phyloP scores from a whole-genome alignment of 2,797 vertebrate species.

The Chaetophractus vellerosus region DNA sequence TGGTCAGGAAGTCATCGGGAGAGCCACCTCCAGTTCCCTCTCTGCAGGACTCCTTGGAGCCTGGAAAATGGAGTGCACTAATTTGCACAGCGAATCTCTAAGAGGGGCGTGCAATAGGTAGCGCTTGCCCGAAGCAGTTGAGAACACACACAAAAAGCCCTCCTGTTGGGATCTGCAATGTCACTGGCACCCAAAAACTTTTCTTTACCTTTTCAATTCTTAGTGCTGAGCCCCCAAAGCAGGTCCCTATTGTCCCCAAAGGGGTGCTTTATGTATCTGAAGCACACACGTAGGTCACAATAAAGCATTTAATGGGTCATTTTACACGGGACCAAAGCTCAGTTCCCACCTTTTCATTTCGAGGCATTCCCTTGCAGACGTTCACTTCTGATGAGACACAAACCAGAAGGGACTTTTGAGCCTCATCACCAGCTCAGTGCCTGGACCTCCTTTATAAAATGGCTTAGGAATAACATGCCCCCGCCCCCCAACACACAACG shows the following conservation, averaged over 20 bases:
- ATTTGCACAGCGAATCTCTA: neutral
- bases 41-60: neutral
- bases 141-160: neutral
- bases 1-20: neutral
- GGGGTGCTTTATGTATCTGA: neutral
- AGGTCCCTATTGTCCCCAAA: neutral
- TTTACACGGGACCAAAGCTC: neutral
- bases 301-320: neutral
- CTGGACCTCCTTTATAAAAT: constrained; percentile 23
- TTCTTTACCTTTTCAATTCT: neutral
- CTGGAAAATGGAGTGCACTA: neutral
- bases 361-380: neutral
- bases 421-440: neutral
- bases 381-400: neutral
- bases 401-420: neutral
- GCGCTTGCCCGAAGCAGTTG: neutral
- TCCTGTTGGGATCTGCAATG: neutral
- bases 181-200: no score
- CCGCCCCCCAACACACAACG: neutral
- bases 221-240: neutral
- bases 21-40: neutral
- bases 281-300: neutral
- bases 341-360: neutral
- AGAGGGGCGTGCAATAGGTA: neutral
- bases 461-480: constrained; percentile 59